Conservation (phyloP, 1,140 invertebrate species). For the Eurosta solidaginis region DNA sequence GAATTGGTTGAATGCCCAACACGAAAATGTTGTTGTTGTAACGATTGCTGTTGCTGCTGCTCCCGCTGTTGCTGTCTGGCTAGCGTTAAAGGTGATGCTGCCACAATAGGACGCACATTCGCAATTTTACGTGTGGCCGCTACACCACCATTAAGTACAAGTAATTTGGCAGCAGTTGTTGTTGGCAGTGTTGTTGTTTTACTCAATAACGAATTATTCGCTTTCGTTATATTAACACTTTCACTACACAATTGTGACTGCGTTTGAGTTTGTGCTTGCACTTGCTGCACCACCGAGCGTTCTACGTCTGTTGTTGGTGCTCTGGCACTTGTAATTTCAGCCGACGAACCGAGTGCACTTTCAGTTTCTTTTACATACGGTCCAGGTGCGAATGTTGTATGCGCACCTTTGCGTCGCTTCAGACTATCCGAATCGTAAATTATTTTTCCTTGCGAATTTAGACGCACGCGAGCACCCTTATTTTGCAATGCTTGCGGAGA, state of each 20-base stretch:
- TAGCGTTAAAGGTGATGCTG: constrained; percentile 41
- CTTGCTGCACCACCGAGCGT: not conserved
- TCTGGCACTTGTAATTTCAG: constrained; percentile 2
- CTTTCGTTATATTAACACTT: constrained; percentile 44
- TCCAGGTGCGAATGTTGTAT: constrained; percentile 84
- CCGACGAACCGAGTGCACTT: constrained; percentile 50
- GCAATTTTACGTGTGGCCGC: constrained; percentile 51
- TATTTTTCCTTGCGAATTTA: constrained; percentile 87
- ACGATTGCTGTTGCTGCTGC: constrained; percentile 14
- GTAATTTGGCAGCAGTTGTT: constrained; percentile 43
- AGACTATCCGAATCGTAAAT: constrained; percentile 88
- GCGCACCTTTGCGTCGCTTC: constrained; percentile 76
- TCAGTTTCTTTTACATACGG: constrained; percentile 73
- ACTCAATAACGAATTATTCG: not conserved
- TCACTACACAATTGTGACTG: constrained; percentile 36
- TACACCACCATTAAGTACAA: constrained; percentile 44
- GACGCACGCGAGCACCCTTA: constrained; percentile 79
- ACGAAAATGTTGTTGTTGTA: constrained; percentile 30
- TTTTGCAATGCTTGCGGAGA: constrained; percentile 36
- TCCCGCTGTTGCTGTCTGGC: constrained; percentile 29
- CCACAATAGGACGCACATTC: constrained; percentile 55
- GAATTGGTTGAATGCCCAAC: constrained; percentile 31
- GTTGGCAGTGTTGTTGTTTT: not conserved
- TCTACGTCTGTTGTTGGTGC: not conserved
- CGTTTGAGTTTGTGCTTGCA: not conserved